A percentile compares a stretch with the other conserved stretches of the same genome.
These are phyloP conservation scores for Semaprochilodus insignis DNA, from an alignment of 2,797 vertebrate species.

Conservation along the genomic window DNA sequence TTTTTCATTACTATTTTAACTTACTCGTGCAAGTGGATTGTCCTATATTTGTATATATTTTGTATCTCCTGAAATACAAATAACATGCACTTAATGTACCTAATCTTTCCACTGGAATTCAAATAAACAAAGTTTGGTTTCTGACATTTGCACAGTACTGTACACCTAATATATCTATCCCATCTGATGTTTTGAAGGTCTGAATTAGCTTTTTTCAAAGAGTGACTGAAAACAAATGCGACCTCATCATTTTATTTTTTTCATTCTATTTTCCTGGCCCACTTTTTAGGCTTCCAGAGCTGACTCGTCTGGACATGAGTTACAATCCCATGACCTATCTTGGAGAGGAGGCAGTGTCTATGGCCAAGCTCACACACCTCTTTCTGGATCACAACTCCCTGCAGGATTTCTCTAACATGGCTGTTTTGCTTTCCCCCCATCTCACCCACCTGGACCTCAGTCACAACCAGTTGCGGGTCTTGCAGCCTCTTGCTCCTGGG, in stretches of 20 bases:
- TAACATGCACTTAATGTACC: no score
- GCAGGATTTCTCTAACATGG: slow-evolving; percentile 85
- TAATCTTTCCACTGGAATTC: no score
- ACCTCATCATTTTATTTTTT: background rate
- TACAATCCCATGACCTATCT: slow-evolving; percentile 92
- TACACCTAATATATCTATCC: no score
- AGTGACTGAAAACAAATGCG: no score
- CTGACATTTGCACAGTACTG: no score
- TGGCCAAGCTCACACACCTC: slow-evolving; percentile 88
- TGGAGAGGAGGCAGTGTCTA: slow-evolving; percentile 84
- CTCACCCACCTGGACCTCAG: slow-evolving; percentile 87
- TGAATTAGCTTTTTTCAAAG: background rate
- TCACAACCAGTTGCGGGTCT: slow-evolving; percentile 86
- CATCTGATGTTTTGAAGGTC: no score
- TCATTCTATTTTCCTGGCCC: background rate
- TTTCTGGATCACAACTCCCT: slow-evolving; percentile 88
- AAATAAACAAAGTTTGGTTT: no score
- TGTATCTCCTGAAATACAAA: no score
- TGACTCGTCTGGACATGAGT: slow-evolving; percentile 86
- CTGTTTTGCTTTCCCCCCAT: slow-evolving; percentile 82
- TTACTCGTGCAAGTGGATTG: no score
- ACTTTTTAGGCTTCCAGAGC: slow-evolving; percentile 74
- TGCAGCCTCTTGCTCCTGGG: slow-evolving; percentile 83
- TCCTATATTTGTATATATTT: no score
- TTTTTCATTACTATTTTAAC: no score